These are phyloP conservation scores for Belgica antarctica DNA, from an alignment of 2,888 invertebrate species.

Conservation along the genomic window DNA sequence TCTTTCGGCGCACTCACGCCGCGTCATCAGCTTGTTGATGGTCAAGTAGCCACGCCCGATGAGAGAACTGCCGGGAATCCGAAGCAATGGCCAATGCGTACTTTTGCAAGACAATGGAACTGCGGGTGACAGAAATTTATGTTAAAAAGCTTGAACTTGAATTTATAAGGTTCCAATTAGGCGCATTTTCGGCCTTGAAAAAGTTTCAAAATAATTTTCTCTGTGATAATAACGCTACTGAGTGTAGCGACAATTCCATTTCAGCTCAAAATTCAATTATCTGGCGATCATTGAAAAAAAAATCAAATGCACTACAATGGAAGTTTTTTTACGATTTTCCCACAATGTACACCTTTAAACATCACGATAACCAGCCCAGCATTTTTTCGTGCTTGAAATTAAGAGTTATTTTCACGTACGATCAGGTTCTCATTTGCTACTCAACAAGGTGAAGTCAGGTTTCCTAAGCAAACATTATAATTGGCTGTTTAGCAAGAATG, in stretches of 20 bases:
- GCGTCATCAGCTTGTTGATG: constrained; percentile 61
- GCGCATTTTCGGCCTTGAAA: not conserved
- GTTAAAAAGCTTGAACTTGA: constrained; percentile 15
- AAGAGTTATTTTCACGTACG: constrained; percentile 36
- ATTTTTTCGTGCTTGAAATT: constrained; percentile 20
- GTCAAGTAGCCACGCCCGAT: constrained; percentile 65
- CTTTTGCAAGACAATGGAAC: constrained; percentile 59
- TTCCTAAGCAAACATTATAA: not conserved
- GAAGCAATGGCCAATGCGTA: constrained; percentile 73
- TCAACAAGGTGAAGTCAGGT: not conserved
- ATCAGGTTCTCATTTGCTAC: constrained; percentile 5
- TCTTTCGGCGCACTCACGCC: constrained; percentile 67
- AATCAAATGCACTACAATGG: not conserved
- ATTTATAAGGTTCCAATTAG: not conserved
- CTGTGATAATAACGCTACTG: not conserved
- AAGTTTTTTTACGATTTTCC: not conserved
- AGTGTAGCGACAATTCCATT: not conserved
- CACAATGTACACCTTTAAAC: not conserved
- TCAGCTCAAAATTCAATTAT: too few relatives aligned
- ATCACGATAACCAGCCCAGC: not conserved
- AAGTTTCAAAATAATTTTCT: too few relatives aligned
- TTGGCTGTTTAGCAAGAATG: not conserved
- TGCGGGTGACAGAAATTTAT: constrained; percentile 47
- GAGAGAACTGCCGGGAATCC: constrained; percentile 71
- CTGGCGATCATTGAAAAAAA: too few relatives aligned